These are phyloP conservation scores for Monopis laevigella DNA, from an alignment of 2,888 invertebrate species.

Conservation along the genomic window DNA sequence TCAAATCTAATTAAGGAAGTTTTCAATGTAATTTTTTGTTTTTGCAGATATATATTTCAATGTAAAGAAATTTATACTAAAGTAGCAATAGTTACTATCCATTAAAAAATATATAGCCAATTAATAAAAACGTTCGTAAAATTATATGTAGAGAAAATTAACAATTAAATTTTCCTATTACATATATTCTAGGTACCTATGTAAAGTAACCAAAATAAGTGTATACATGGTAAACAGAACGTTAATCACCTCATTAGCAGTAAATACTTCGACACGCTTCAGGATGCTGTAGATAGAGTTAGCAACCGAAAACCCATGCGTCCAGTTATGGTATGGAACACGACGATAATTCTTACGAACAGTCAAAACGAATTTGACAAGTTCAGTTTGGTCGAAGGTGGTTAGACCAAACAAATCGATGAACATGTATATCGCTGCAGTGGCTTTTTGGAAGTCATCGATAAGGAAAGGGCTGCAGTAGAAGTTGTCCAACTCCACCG, in stretches of 20 bases:
- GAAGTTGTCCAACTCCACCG: conserved; percentile 56
- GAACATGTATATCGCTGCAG: conserved; percentile 80
- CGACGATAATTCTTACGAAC: conserved; percentile 86
- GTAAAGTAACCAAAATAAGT: too few relatives aligned
- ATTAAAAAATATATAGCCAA: too few relatives aligned
- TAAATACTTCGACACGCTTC: conserved; percentile 66
- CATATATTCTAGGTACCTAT: too few relatives aligned
- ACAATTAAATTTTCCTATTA: too few relatives aligned
- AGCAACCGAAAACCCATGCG: conserved; percentile 88
- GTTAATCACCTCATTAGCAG: conserved; percentile 65
- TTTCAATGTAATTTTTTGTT: too few relatives aligned
- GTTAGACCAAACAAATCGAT: conserved; percentile 73
- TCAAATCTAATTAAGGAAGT: too few relatives aligned
- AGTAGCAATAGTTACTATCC: too few relatives aligned
- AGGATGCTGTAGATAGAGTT: conserved; percentile 83
- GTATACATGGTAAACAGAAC: too few relatives aligned
- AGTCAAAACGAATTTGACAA: conserved; percentile 79
- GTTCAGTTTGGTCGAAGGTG: conserved; percentile 73
- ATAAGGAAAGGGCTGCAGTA: conserved; percentile 78
- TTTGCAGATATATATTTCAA: too few relatives aligned
- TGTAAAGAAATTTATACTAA: too few relatives aligned
- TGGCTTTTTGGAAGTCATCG: conserved; percentile 76
- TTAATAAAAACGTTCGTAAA: too few relatives aligned
- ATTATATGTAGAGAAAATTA: too few relatives aligned
- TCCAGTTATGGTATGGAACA: conserved; percentile 90